Evolutionary conservation across 2,797 vertebrate species (phyloP).

Genomic region (Etheostoma perlongum): DNA sequence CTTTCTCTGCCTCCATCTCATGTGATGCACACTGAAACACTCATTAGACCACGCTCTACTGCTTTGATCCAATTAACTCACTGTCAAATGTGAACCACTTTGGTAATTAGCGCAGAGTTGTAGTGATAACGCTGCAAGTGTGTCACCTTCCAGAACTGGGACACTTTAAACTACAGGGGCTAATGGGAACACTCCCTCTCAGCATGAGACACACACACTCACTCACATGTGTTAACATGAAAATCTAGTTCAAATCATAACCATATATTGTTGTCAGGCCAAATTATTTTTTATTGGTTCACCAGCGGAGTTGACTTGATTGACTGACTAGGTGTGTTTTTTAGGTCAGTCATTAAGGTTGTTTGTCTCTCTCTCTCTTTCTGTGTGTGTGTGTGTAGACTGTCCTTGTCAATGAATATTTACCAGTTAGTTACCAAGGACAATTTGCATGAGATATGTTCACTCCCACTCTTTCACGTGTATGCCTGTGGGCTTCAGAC

Average conservation of each 20-base stretch:
- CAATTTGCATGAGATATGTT: too few relatives aligned
- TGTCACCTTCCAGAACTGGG: conserved; percentile 82
- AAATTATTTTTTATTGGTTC: conserved; percentile 1
- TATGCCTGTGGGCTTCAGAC: too few relatives aligned
- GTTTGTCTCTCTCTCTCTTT: neutral
- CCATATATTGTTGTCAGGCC: neutral
- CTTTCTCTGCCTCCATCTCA: conserved; percentile 4
- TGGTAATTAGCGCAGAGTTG: conserved; percentile 73
- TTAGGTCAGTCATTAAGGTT: neutral
- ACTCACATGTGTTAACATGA: conserved; percentile 12
- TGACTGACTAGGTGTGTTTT: neutral
- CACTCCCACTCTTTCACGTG: too few relatives aligned
- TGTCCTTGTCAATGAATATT: too few relatives aligned
- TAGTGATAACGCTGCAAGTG: conserved; percentile 73
- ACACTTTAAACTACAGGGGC: conserved; percentile 64
- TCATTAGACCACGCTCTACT: neutral
- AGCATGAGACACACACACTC: conserved; percentile 31
- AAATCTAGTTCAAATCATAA: conserved; percentile 17
- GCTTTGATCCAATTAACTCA: conserved; percentile 65
- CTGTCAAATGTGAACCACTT: conserved; percentile 57
- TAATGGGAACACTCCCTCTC: conserved; percentile 57
- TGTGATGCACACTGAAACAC: conserved; percentile 21
- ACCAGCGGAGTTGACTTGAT: conserved; percentile 2
- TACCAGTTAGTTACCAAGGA: too few relatives aligned
- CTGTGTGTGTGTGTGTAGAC: too few relatives aligned